phyloP scores from a whole-genome alignment of 37 sponge, comb jelly and placozoan genomes.

The Haliclona indistincta region DNA sequence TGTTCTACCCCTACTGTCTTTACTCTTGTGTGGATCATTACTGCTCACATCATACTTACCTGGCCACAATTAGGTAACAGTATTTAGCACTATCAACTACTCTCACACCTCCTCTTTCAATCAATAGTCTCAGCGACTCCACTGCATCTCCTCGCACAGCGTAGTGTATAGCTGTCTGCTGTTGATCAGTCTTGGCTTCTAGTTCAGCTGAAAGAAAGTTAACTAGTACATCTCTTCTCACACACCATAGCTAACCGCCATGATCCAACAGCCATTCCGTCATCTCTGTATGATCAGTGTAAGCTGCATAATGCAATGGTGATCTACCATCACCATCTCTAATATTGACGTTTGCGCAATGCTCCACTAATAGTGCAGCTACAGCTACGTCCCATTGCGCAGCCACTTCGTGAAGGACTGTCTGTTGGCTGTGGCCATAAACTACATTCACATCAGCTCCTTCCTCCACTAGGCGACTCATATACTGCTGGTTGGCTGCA shows the following conservation, averaged over 20 bases:
- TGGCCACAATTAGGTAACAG: background rate
- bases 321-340: slow-evolving; percentile 40
- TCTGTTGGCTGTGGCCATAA: slow-evolving; percentile 8
- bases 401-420: slow-evolving; percentile 54
- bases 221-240: background rate
- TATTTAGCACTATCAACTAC: background rate
- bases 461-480: slow-evolving; percentile 20
- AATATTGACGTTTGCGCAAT: slow-evolving; percentile 29
- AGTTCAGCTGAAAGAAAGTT: slow-evolving; percentile 11
- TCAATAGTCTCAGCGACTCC: background rate
- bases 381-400: slow-evolving; percentile 29
- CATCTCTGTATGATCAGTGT: slow-evolving; percentile 41
- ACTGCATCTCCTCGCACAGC: slow-evolving; percentile 46
- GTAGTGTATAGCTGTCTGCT: slow-evolving; percentile 64
- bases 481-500: too few species aligned
- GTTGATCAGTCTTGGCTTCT: slow-evolving; percentile 38
- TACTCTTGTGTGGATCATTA: slow-evolving; percentile 5
- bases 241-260: slow-evolving; percentile 7
- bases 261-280: slow-evolving; percentile 40
- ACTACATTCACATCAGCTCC: slow-evolving; percentile 54
- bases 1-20: slow-evolving; percentile 60
- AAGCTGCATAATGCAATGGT: slow-evolving; percentile 69
- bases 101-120: slow-evolving; percentile 21
- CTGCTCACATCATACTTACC: slow-evolving; percentile 13
- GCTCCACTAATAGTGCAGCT: slow-evolving; percentile 29